Evolutionary conservation across 2,888 invertebrate genomes (phyloP), one percentile per base, ranked within the genome.

Genomic region (Aspidiotus destructor): DNA sequence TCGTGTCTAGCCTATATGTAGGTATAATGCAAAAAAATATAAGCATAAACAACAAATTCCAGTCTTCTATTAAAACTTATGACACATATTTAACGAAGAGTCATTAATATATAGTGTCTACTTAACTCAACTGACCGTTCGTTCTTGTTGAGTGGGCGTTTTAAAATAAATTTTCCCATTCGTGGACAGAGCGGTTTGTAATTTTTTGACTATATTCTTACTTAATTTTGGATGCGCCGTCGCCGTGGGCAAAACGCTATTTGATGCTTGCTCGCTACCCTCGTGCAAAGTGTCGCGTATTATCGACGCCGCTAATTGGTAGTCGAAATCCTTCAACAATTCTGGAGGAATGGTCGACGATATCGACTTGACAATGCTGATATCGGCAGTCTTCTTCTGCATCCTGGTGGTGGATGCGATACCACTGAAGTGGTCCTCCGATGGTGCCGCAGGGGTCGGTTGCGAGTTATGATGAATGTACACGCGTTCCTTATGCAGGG

Each of bases 381-480:
- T 41, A 41, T 68, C 62, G 7, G 60, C 60, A 9, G 40, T 41
- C 9, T 68, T 68, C 13, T 60, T n/a, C 10, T 10, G 28, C 15
- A 28, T 5, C 52, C 44, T 52, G 9, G 40, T 54, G 13, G 68
- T 54, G 40, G 54, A 17, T 9, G 41, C 16, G 15, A 28, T 10
- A 11, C 41, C 41, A 54, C 41, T 17, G 41, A 16, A 8, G 48
- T 60, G 42, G 13, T 52, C 53, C n/a, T 60, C 52, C 64, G 57
- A 42, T 15, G 48, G 13, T 8, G 42, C 7, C 8, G 61, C 17
- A 41, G 41, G n/a, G 13, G 62, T 62, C 0, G 69, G 69, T 40
- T 58, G 54, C 15, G 69, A 64, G 41, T 70, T 70, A 28, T 64
- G 69, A 13, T 70, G 64, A 54, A 70, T 70, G 16, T 70, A 64